Base-by-base conservation (phyloP, 2,888 invertebrate species). In the Platerodrilus igneus region DNA sequence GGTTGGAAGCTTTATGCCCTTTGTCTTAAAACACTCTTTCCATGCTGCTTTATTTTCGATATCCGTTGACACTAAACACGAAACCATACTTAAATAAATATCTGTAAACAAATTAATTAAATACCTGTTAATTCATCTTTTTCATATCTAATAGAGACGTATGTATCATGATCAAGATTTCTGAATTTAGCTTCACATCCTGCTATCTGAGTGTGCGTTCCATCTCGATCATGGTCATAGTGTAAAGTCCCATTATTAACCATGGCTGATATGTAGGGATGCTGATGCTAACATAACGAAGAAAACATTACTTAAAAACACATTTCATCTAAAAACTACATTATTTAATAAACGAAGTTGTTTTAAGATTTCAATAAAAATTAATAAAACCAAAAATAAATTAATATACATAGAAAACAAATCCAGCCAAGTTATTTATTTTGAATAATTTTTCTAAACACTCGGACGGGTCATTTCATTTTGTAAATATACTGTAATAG, bases 261-360 rank as follows among this genome's bases (percentile, higher is more conserved):
- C 96, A 97, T 99, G 2, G 91, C 94, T 36, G 96, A 96, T 56
- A 99, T 83, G 69, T 91, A 99, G 0, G 99, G 99, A 75, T 99
- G 97, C 62, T 91, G 89, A 68, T 97, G 97, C 95, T 96, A 37
- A 18, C 15, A 26, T 18, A 37, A 37, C 30, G 14, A 28, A 5
- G 19, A n/a, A 21, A 21, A 21, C 4, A 30, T 26, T 28, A 31
- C n/a, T 26, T 26, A 13, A 16, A 32, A n/a, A 2, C 10, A 10
- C 16, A 16, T n/a, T 9, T 2, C 13, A n/a, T 8, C 3, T 17
- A 18, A 30, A 25, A 25, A 9, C 5, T 9, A 25, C 5, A 25
- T 8, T 6, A 25, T 25, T 6, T 25, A 7, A 6, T 9, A 25
- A 6, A 11, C 13, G 11, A 19, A 19, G 7, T 5, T 5, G 6